Conservation (phyloP, 1,140 invertebrate genomes). For the Macrostomum lignano region DNA sequence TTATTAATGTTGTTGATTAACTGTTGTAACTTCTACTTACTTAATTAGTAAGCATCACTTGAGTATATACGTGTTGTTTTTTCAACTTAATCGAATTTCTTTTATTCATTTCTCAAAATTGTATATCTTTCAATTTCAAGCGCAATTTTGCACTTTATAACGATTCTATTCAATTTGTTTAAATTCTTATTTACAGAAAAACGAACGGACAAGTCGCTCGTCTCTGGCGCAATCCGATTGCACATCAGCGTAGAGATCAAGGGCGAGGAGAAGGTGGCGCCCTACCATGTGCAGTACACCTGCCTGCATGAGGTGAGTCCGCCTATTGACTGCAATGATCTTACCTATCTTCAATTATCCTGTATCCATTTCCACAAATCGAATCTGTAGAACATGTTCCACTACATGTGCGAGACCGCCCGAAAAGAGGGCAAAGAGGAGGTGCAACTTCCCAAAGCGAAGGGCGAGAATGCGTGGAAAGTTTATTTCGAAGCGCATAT, state of each 20-base stretch:
- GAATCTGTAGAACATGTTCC: conserved; percentile 49
- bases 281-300: conserved; percentile 96
- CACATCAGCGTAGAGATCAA: conserved; percentile 99
- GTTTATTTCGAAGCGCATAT: conserved; percentile 83
- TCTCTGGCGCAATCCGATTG: conserved; percentile 82
- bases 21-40: too few relatives aligned
- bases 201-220: conserved; percentile 33
- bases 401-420: conserved; percentile 55
- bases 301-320: conserved; percentile 61
- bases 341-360: neutral
- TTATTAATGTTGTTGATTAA: too few relatives aligned
- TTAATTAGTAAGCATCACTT: too few relatives aligned
- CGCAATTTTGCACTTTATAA: neutral
- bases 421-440: conserved; percentile 39
- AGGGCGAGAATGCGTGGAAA: conserved; percentile 86
- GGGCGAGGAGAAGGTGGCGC: conserved; percentile 92
- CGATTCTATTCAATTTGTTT: conserved; percentile 4
- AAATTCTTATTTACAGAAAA: conserved; percentile 6
- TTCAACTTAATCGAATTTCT: too few relatives aligned
- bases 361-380: neutral
- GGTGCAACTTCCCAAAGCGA: conserved; percentile 60
- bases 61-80: too few relatives aligned
- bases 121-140: too few relatives aligned
- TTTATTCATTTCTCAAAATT: too few relatives aligned
- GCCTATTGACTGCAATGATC: too few relatives aligned